Percentiles rank a stretch among this genome's conserved stretches.
Evolutionary conservation across 2,797 vertebrate genomes (phyloP).

Genomic region (Rhinoraja longicauda): DNA sequence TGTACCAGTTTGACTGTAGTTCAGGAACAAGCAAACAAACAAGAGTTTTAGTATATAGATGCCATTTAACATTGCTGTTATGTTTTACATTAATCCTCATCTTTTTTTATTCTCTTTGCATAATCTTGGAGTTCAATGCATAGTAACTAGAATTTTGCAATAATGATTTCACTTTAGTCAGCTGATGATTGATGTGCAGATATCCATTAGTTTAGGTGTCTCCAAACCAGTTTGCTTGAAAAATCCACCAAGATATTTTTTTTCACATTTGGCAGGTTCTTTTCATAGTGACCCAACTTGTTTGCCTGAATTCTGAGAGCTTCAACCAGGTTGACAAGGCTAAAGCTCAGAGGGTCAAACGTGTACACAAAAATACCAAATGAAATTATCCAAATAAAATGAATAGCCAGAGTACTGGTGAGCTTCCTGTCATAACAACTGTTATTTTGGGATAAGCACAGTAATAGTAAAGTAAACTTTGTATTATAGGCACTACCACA

Average conservation of each 20-base stretch:
- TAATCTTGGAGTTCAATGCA: not conserved
- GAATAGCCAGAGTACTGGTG: not conserved
- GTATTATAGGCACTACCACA: slow-evolving; percentile 82
- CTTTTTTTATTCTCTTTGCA: not conserved
- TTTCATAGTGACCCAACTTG: not conserved
- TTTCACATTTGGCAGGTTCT: not conserved
- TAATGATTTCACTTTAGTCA: not conserved
- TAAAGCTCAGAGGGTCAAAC: not conserved
- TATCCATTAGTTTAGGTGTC: not conserved
- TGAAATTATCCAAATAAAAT: not conserved
- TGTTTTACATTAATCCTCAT: not conserved
- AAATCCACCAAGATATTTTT: not conserved
- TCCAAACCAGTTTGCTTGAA: not conserved
- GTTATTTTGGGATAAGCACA: not conserved
- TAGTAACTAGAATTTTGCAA: not conserved
- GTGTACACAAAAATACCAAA: not conserved
- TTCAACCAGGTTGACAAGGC: not conserved
- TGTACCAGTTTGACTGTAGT: too few species aligned
- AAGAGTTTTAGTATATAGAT: too few species aligned
- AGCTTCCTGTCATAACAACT: not conserved
- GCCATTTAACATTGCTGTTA: not conserved
- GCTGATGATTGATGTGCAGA: not conserved
- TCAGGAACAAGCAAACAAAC: too few species aligned
- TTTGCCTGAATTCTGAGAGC: not conserved
- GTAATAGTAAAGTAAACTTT: slow-evolving; percentile 38